Base-by-base conservation (phyloP, 2,888 invertebrate genomes). In the Drosophila buzzatii region DNA sequence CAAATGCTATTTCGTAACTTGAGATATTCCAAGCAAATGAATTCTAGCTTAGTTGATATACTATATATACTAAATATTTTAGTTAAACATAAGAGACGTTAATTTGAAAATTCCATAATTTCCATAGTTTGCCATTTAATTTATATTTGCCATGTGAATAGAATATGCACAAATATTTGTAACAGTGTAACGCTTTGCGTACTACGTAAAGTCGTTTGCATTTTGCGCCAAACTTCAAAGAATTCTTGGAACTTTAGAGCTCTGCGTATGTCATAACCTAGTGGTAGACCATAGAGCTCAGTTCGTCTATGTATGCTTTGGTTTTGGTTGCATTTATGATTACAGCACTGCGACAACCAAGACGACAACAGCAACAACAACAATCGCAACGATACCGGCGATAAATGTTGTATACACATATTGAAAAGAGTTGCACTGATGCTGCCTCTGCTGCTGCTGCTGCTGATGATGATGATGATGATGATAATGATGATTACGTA, bases 241-340 rank as follows among this genome's bases (percentile, higher is more conserved):
- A 81, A 79, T 86, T 86, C 86, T 77, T 49, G 66, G 78, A 85
- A 88, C 69, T 67, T 70, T 57, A 49, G 35, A 64, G 56, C 72
- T 55, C 65, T 59, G 31, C 18, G 16, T n/a, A 7, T 57, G 23
- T 14, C 65, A 65, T 16, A 63, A n/a, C 18, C 31, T 33, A 0
- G 31, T 37, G 2, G 31, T 37, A 53, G 57, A 0, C 42, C 31
- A 64, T 23, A n/a, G 51, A 52, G 33, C 23, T 5, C 16, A 23
- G 39, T 23, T 70, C 70, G 72, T 68, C 68, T 66, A 47, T 78
- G 74, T 74, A 45, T 85, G 85, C 81, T 69, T 81, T 73, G 83
- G 85, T 85, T 88, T 88, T 84, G 89, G 86, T 81, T 88, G 86
- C 89, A 82, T 84, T 84, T 85, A 83, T 85, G 85, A 88, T 83